Conservation (phyloP, 2,888 invertebrate species). For the Drosophila prolongata region DNA sequence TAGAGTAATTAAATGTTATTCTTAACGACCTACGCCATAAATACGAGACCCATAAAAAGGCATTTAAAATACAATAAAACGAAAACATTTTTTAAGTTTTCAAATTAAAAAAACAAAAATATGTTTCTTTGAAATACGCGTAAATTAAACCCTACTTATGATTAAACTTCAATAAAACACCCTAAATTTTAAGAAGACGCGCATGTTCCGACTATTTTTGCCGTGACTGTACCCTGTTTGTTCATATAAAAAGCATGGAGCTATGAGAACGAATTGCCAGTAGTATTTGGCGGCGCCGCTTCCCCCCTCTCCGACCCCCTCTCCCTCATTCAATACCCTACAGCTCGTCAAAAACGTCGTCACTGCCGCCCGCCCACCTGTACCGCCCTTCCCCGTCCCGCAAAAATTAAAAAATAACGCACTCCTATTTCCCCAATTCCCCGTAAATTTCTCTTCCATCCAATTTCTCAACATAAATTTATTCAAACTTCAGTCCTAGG, state of each 20-base stretch:
- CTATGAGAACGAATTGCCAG: constrained; percentile 79
- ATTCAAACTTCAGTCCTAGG: not conserved
- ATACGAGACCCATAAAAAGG: not conserved
- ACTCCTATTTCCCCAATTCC: constrained; percentile 16
- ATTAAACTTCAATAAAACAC: constrained; percentile 2
- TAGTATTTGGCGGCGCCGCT: constrained; percentile 77
- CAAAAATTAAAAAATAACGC: constrained; percentile 36
- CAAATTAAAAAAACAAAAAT: not conserved
- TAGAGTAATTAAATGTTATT: not conserved
- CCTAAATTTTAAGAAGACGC: constrained; percentile 45
- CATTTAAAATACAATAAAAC: not conserved
- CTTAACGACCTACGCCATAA: not conserved
- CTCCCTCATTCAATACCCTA: not conserved
- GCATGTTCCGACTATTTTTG: constrained; percentile 76
- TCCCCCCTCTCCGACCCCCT: constrained; percentile 28
- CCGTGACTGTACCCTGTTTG: constrained; percentile 75
- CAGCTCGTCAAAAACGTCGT: constrained; percentile 20
- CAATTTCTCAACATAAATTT: constrained; percentile 2
- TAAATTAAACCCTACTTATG: constrained; percentile 3
- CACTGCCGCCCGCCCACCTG: constrained; percentile 19
- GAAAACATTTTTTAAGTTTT: not conserved
- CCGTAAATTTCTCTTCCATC: too few relatives aligned
- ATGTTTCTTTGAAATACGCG: not conserved
- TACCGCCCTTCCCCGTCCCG: constrained; percentile 38
- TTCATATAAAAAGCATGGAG: constrained; percentile 76